These are phyloP conservation scores for Sorex maritimensis DNA, from an alignment of 2,797 vertebrate species.

Conservation along the genomic window DNA sequence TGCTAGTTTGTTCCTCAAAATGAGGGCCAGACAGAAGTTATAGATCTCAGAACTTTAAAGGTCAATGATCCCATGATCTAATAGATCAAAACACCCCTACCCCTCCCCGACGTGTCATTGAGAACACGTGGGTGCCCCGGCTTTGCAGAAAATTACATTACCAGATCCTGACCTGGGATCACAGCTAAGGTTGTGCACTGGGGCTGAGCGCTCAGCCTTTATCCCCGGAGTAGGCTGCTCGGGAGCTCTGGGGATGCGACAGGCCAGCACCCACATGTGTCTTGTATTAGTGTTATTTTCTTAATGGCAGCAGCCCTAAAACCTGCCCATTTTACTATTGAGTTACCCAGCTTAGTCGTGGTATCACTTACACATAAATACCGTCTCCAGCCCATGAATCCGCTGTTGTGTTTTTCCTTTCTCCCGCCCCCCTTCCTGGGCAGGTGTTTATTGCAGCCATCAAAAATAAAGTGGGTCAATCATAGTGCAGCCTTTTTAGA, in stretches of 20 bases:
- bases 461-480: constrained; percentile 48
- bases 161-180: constrained; percentile 88
- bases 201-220: constrained; percentile 76
- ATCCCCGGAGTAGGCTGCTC: constrained; percentile 64
- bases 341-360: constrained; percentile 84
- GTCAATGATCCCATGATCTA: constrained; percentile 49
- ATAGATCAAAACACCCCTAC: constrained; percentile 44
- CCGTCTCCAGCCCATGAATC: constrained; percentile 71
- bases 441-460: constrained; percentile 66
- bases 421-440: neutral
- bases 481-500: neutral
- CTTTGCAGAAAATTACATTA: constrained; percentile 89
- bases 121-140: constrained; percentile 86
- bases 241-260: constrained; percentile 64
- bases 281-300: constrained; percentile 89
- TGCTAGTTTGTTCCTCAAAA: constrained; percentile 21
- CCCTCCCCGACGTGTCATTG: constrained; percentile 74
- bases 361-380: constrained; percentile 85
- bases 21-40: neutral
- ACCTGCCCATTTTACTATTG: constrained; percentile 85
- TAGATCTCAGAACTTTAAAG: constrained; percentile 27
- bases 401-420: constrained; percentile 47
- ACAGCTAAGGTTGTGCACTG: constrained; percentile 80
- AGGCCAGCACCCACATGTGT: constrained; percentile 86
- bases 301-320: constrained; percentile 87